These are phyloP conservation scores for Actenoides hombroni DNA, from an alignment of 2,113 vertebrate genomes.

Conservation along the genomic window DNA sequence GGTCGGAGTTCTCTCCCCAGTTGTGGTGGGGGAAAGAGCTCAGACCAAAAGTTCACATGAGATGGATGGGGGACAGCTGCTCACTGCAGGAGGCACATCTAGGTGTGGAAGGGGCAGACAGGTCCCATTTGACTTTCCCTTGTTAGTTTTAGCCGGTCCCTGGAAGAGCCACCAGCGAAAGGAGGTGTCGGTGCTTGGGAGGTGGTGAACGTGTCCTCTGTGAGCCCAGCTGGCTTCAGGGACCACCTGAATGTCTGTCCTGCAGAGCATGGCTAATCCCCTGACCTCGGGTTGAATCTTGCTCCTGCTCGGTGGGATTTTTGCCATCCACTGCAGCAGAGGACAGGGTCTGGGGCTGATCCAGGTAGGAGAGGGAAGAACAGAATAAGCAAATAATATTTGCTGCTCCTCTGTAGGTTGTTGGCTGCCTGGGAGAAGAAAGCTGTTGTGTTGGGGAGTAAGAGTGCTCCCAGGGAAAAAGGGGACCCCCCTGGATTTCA, in stretches of 20 bases:
- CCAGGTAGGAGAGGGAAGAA: background rate
- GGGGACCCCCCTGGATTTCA: background rate
- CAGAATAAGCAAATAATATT: background rate
- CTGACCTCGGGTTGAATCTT: background rate
- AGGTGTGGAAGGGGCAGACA: background rate
- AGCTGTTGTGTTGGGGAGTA: background rate
- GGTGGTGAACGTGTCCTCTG: rapidly evolving
- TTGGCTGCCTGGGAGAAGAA: background rate
- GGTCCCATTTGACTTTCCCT: background rate
- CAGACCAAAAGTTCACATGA: background rate
- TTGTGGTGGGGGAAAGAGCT: background rate
- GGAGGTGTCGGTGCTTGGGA: background rate
- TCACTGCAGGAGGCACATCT: background rate
- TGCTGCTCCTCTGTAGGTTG: rapidly evolving
- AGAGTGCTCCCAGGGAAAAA: background rate
- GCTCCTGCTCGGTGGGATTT: background rate
- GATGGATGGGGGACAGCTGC: background rate
- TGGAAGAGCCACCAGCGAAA: background rate
- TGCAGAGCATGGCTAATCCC: background rate
- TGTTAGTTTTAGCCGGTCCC: background rate
- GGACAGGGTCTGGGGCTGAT: background rate
- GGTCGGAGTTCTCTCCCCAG: background rate
- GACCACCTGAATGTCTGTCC: background rate
- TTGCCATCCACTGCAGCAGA: background rate
- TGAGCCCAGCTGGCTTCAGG: background rate